Conservation (phyloP, 1,140 invertebrate genomes). For the Mamestra configurata region DNA sequence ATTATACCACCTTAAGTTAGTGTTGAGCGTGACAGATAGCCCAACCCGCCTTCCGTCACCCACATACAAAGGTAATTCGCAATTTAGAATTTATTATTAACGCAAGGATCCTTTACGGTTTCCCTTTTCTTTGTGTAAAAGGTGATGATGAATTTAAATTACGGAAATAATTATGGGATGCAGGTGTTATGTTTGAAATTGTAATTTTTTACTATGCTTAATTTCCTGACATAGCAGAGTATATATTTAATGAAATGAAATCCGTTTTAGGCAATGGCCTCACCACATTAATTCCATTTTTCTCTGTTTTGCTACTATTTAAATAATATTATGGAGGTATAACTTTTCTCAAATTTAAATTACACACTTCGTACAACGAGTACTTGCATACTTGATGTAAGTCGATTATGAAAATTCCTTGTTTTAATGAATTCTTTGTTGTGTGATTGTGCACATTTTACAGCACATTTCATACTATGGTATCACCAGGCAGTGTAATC, state of each 20-base stretch:
- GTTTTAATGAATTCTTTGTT: too few relatives aligned
- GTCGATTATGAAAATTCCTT: not conserved
- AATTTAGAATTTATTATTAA: constrained; percentile 19
- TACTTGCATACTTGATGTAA: too few relatives aligned
- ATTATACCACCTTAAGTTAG: not conserved
- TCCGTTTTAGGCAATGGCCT: too few relatives aligned
- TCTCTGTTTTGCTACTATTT: too few relatives aligned
- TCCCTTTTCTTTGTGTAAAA: constrained; percentile 8
- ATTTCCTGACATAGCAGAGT: too few relatives aligned
- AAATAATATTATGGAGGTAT: too few relatives aligned
- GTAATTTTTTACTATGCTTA: not conserved
- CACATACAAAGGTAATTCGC: constrained; percentile 1
- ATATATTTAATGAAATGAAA: too few relatives aligned
- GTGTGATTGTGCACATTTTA: not conserved
- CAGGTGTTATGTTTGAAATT: not conserved
- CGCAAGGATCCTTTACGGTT: not conserved
- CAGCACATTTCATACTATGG: not conserved
- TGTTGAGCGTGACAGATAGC: not conserved
- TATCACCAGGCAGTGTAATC: not conserved
- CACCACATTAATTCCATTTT: too few relatives aligned
- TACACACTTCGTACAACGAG: too few relatives aligned
- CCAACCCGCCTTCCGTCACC: not conserved
- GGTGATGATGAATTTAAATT: constrained; percentile 13
- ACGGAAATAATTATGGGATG: not conserved
- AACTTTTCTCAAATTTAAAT: too few relatives aligned